Evolutionary conservation across 2,113 vertebrate genomes (phyloP).

Genomic region (Saimiri boliviensis): DNA sequence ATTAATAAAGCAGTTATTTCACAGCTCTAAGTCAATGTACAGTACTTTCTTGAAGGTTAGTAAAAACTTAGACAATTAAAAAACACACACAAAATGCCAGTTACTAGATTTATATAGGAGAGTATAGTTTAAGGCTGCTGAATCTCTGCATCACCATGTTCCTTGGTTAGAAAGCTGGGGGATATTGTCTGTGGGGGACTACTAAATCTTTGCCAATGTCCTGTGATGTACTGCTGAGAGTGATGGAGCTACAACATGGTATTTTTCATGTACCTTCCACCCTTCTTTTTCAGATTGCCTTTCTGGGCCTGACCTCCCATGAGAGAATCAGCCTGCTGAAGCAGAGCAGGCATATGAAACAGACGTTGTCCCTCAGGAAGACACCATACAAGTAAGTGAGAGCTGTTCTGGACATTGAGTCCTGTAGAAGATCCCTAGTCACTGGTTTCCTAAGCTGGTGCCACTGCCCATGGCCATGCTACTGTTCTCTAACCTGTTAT

Average conservation of each 20-base stretch:
- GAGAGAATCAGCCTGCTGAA: conserved; percentile 89
- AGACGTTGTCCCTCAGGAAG: conserved; percentile 88
- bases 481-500: not conserved
- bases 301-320: conserved; percentile 93
- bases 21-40: not conserved
- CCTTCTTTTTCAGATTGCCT: conserved; percentile 86
- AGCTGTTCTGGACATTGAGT: not conserved
- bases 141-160: not conserved
- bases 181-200: not conserved
- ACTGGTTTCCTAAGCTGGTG: not conserved
- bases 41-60: conserved; percentile 40
- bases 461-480: not conserved
- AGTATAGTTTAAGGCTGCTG: not conserved
- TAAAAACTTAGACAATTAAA: conserved; percentile 4
- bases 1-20: conserved; percentile 50
- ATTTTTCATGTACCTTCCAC: not conserved
- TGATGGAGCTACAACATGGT: not conserved
- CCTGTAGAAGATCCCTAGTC: not conserved
- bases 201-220: not conserved
- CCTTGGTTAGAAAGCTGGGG: not conserved
- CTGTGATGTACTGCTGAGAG: not conserved
- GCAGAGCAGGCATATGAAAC: conserved; percentile 87
- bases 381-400: conserved; percentile 95
- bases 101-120: not conserved
- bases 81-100: not conserved